Percentiles rank a stretch among this genome's conserved stretches.
Conservation (phyloP, 2,888 invertebrate genomes). For the Lasioglossum vierecki region DNA sequence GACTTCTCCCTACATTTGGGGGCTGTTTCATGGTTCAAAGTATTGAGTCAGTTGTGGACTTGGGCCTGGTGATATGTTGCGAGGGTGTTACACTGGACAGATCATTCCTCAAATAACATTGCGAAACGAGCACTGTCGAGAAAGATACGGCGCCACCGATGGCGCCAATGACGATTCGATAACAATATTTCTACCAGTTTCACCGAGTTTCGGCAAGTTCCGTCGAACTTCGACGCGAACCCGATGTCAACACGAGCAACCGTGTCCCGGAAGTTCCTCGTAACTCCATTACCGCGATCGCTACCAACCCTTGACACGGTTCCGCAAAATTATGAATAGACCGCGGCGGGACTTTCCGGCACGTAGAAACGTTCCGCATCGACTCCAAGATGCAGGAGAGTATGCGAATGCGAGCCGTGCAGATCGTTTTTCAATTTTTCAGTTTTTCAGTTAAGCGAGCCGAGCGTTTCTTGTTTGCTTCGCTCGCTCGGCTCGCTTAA, state of each 20-base stretch:
- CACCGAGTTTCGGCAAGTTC: neutral
- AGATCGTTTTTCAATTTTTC: neutral
- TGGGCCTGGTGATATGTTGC: too few species aligned
- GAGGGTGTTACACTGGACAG: too few species aligned
- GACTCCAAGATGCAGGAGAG: neutral
- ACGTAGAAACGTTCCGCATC: neutral
- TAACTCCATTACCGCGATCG: conserved; percentile 1
- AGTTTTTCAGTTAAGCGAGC: neutral
- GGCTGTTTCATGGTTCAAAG: too few species aligned
- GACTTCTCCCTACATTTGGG: too few species aligned
- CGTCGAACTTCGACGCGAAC: neutral
- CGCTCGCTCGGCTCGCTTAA: neutral
- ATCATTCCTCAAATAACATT: too few species aligned
- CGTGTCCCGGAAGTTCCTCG: neutral
- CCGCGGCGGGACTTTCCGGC: neutral
- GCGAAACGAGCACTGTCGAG: too few species aligned
- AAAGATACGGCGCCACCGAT: neutral
- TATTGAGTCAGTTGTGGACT: too few species aligned
- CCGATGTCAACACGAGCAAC: neutral
- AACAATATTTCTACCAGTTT: neutral
- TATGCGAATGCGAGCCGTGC: neutral
- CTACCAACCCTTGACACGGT: conserved; percentile 3
- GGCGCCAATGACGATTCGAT: neutral
- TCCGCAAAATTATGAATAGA: neutral
- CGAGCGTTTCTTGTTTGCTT: neutral